phyloP scores from a whole-genome alignment of 2,113 vertebrate genomes.

The Daphoenositta chrysoptera region DNA sequence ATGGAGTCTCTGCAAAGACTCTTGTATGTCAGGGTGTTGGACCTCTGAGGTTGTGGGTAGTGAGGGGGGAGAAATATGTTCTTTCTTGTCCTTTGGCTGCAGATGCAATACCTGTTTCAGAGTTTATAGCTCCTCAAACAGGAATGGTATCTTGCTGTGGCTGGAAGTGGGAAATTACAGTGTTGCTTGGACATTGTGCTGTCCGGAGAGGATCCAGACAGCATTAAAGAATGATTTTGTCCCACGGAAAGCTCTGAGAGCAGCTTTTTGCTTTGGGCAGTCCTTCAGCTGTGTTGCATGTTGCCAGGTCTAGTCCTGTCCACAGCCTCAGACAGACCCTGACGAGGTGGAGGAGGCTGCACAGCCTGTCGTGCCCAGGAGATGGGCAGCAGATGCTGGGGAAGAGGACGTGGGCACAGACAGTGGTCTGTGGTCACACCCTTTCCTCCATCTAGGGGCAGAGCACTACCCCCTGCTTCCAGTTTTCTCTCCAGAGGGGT shows the following conservation, averaged over 20 bases:
- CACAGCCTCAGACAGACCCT: neutral
- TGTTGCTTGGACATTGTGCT: neutral
- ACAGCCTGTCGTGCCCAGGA: accelerated
- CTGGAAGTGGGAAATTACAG: neutral
- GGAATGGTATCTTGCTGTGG: neutral
- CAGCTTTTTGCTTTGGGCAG: neutral
- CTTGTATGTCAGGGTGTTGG: accelerated
- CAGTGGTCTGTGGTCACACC: neutral
- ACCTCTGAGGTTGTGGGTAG: neutral
- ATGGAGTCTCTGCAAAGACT: neutral
- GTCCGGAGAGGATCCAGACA: neutral
- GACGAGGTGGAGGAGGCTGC: accelerated
- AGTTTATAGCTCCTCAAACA: neutral
- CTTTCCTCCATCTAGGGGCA: accelerated
- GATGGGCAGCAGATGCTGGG: neutral
- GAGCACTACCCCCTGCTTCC: neutral
- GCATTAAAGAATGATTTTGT: neutral
- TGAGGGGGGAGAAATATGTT: neutral
- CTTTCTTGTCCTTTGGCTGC: neutral
- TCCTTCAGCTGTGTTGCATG: neutral
- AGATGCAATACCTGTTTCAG: neutral
- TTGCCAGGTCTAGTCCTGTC: neutral
- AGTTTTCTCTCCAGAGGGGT: neutral
- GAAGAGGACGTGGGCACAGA: neutral
- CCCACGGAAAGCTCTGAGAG: neutral